Base-by-base conservation (phyloP, 1,140 invertebrate genomes). In the Xylocopa sonorina region DNA sequence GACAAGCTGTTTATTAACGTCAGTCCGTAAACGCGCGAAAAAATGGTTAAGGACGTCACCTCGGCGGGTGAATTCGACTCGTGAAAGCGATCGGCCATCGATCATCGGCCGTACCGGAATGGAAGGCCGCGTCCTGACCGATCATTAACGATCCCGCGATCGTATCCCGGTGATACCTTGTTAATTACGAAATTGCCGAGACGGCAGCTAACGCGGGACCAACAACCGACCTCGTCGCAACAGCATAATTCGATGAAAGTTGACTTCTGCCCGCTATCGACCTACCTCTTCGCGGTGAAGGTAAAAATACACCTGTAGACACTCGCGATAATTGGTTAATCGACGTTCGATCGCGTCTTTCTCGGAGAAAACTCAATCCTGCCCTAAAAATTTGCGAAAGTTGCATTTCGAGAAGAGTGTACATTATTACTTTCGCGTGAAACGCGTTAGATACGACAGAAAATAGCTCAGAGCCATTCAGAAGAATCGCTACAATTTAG, bases 231-330 rank as follows among this genome's bases (percentile, higher is more conserved):
- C 55, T 57, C 80, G 74, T 79, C 69, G 72, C 69, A 79, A 84
- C 89, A 88, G 84, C 72, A 79, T 87, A 87, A 90, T 89, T 88
- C 82, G 84, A 87, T 78, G 87, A 86, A 86, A 89, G 85, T 78
- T 86, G 67, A 84, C 84, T 78, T 74, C 81, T 84, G 69, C 53
- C 34, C 67, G 71, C 81, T 84, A 78, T 63, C 78, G 71, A 74
- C 63, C 80, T 66, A 58, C 80, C 73, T 63, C 66, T 46, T 77
- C 60, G 60, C 29, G 51, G 38, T 41, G 32, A 73, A 50, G 29
- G n/a, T n/a, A n/a, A n/a, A n/a, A n/a, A n/a, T n/a, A n/a, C n/a
- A n/a, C n/a, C n/a, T n/a, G n/a, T n/a, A n/a, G n/a, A 27, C 14
- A 2, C 9, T 1, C 24, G 60, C 72, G 58, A 14, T 53, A 66